Conservation (phyloP, 2,888 invertebrate genomes). For the Heteromyza rotundicornis region DNA sequence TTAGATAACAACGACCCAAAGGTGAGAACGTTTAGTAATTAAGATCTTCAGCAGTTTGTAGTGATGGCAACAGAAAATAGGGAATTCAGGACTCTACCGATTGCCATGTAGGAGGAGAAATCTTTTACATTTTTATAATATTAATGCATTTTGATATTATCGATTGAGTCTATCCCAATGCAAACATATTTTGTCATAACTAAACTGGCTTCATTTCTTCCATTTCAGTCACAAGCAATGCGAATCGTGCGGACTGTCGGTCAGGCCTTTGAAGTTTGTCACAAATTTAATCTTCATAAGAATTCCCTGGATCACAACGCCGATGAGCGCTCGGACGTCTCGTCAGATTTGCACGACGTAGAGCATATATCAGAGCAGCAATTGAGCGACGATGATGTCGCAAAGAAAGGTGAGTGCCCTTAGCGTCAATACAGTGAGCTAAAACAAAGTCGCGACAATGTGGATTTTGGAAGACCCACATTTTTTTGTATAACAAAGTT, state of each 20-base stretch:
- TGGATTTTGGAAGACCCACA: no score
- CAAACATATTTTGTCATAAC: no score
- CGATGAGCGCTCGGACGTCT: slow-evolving; percentile 62
- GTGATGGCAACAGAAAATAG: no score
- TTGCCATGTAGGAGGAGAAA: no score
- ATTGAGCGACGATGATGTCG: slow-evolving; percentile 64
- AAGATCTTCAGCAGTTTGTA: no score
- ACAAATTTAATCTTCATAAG: slow-evolving; percentile 82
- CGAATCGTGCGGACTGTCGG: slow-evolving; percentile 97
- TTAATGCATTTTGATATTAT: no score
- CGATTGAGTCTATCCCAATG: no score
- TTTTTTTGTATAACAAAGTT: no score
- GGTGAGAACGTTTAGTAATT: slow-evolving; percentile 20
- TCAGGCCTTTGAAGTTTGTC: slow-evolving; percentile 99
- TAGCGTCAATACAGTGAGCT: no score
- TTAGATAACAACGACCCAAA: slow-evolving; percentile 13
- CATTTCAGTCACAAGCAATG: slow-evolving; percentile 94
- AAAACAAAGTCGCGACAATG: no score
- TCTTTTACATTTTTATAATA: no score
- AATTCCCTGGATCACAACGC: slow-evolving; percentile 63
- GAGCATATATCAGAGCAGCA: slow-evolving; percentile 61
- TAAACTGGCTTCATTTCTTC: slow-evolving; percentile 11
- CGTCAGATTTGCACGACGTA: slow-evolving; percentile 60
- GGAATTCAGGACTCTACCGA: no score
- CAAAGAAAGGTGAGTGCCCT: slow-evolving; percentile 66